Evolutionary conservation across 2,888 invertebrate genomes (phyloP).

Genomic region (Embidobia sp.): DNA sequence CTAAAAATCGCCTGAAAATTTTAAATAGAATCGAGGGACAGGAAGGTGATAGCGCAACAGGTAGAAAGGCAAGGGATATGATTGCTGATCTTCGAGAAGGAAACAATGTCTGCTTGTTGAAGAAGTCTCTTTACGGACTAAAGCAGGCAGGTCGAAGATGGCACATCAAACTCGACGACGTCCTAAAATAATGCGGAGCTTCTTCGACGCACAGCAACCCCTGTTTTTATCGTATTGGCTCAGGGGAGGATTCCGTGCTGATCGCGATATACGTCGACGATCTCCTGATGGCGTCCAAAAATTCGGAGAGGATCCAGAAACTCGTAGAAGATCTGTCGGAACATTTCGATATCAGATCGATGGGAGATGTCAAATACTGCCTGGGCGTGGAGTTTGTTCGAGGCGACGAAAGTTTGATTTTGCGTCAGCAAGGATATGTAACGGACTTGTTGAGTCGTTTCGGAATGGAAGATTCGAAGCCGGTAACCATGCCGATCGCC

Average conservation of each 20-base stretch:
- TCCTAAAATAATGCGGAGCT: neutral
- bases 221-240: constrained; percentile 8
- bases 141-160: constrained; percentile 28
- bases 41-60: constrained; percentile 50
- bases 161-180: constrained; percentile 11
- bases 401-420: neutral
- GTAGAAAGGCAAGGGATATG: constrained; percentile 44
- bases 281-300: constrained; percentile 5
- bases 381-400: constrained; percentile 1
- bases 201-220: neutral
- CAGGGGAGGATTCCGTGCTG: constrained; percentile 10
- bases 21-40: constrained; percentile 12
- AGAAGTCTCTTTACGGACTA: constrained; percentile 23
- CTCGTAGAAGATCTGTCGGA: neutral
- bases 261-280: constrained; percentile 24
- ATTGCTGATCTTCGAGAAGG: neutral
- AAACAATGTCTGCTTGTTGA: constrained; percentile 19
- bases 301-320: neutral
- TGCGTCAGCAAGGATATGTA: constrained; percentile 12
- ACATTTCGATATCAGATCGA: constrained; percentile 1
- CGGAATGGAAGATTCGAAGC: constrained; percentile 9
- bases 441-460: constrained; percentile 11
- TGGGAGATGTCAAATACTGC: constrained; percentile 15
- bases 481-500: constrained; percentile 1
- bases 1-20: neutral